Conservation (phyloP, 2,113 vertebrate species). For the Cyphomyrus plagiostoma region DNA sequence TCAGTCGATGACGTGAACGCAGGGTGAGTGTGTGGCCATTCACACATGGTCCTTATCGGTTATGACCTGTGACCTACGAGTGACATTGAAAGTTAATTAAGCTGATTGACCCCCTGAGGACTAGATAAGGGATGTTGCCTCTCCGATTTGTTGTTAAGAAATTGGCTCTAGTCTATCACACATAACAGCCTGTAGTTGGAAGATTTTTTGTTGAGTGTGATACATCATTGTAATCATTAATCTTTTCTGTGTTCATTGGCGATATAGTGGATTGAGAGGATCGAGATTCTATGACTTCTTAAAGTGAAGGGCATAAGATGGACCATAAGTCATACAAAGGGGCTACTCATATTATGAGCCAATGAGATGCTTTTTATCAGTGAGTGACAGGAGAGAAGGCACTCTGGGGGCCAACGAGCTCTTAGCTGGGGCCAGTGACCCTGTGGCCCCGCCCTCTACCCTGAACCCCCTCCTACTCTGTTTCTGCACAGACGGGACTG, state of each 20-base stretch:
- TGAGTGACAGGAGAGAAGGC: background rate
- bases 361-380: background rate
- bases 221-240: background rate
- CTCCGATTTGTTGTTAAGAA: background rate
- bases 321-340: background rate
- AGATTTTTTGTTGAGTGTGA: background rate
- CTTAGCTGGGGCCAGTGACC: background rate
- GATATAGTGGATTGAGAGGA: background rate
- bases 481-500: constrained; percentile 67
- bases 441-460: background rate
- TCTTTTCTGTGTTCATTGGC: background rate
- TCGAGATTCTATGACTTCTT: background rate
- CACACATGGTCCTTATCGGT: background rate
- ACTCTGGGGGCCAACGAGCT: background rate
- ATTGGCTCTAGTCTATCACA: background rate
- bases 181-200: background rate
- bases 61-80: background rate
- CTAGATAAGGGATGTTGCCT: background rate
- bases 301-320: background rate
- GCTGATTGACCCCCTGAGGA: background rate
- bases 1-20: background rate
- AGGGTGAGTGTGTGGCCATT: background rate
- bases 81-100: constrained; percentile 10
- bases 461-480: background rate
- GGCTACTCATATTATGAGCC: background rate